Percentiles rank a stretch among this genome's conserved stretches.
These are phyloP conservation scores for Argopecten irradians DNA, from an alignment of 1,140 invertebrate species.

Conservation along the genomic window DNA sequence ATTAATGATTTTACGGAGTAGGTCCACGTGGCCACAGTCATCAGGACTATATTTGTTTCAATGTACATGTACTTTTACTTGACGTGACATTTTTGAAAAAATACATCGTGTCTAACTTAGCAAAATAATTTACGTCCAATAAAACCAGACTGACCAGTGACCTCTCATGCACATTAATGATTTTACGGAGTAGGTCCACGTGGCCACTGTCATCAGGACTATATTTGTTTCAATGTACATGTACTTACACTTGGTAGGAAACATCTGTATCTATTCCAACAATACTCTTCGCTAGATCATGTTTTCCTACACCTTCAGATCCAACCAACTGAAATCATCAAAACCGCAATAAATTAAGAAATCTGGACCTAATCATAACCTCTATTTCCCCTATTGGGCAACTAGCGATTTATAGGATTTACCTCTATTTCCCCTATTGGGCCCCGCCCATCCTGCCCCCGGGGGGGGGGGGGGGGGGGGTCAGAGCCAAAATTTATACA, in stretches of 20 bases:
- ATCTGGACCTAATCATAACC: no score
- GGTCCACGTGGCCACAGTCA: neutral
- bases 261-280: slow-evolving; percentile 26
- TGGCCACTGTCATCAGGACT: neutral
- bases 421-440: no score
- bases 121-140: no score
- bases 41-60: neutral
- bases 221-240: neutral
- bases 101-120: no score
- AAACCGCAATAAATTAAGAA: neutral
- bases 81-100: neutral
- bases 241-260: slow-evolving; percentile 38
- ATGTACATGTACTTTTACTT: slow-evolving; percentile 5
- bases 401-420: no score
- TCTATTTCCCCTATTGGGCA: no score
- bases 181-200: neutral
- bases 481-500: no score
- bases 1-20: no score
- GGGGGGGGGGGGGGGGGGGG: no score
- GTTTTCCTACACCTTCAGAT: slow-evolving; percentile 33
- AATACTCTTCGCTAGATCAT: slow-evolving; percentile 30
- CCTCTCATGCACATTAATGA: no score
- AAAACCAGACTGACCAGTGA: no score
- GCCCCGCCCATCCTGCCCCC: no score
- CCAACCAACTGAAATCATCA: slow-evolving; percentile 33